Conservation (phyloP, 2,113 vertebrate species). For the Lontra canadensis region DNA sequence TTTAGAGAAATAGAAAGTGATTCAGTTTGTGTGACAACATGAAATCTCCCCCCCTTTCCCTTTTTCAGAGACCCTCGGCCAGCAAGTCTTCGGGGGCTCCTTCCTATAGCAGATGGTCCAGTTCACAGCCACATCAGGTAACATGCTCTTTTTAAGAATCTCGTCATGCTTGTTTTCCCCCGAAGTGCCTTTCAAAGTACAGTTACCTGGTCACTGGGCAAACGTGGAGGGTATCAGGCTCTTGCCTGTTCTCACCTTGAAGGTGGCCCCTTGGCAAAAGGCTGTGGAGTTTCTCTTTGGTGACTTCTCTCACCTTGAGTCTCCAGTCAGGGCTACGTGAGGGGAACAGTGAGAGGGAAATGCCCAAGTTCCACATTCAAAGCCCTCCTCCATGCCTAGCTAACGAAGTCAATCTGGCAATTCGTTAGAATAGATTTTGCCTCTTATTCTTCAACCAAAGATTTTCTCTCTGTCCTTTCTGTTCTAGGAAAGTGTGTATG, state of each 20-base stretch:
- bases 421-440: neutral
- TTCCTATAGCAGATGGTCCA: slow-evolving; percentile 92
- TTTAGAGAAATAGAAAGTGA: neutral
- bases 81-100: slow-evolving; percentile 85
- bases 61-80: slow-evolving; percentile 86
- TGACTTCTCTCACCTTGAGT: neutral
- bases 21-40: neutral
- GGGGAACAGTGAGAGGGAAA: neutral
- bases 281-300: neutral
- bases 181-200: neutral
- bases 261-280: neutral
- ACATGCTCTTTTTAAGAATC: slow-evolving; percentile 74
- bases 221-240: neutral
- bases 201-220: neutral
- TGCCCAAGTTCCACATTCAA: neutral
- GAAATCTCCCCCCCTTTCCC: neutral
- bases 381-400: neutral
- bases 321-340: neutral
- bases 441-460: neutral
- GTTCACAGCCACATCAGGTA: slow-evolving; percentile 92
- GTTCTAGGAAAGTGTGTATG: neutral
- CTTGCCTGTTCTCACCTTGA: neutral
- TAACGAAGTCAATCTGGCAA: neutral
- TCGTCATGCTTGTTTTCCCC: neutral
- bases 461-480: neutral